Evolutionary conservation across 2,888 invertebrate genomes (phyloP).

Genomic region (Nezara viridula): DNA sequence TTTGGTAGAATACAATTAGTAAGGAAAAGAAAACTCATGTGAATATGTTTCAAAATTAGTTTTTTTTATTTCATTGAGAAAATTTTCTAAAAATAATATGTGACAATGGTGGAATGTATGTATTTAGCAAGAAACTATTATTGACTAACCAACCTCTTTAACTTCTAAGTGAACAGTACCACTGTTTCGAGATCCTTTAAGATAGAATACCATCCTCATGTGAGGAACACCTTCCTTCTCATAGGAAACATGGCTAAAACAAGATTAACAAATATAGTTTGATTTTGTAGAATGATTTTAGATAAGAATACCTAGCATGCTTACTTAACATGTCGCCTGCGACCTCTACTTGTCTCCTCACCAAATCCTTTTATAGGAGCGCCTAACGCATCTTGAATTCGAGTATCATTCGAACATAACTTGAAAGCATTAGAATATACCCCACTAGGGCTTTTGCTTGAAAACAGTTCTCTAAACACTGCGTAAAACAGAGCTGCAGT

Average conservation of each 20-base stretch:
- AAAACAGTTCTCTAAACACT: constrained; percentile 89
- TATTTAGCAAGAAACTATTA: constrained; percentile 18
- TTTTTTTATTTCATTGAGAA: neutral
- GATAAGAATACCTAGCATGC: constrained; percentile 67
- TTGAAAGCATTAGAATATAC: constrained; percentile 85
- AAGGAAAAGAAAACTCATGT: neutral
- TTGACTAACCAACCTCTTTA: constrained; percentile 81
- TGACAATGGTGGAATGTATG: constrained; percentile 58
- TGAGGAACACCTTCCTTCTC: constrained; percentile 82
- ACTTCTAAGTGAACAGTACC: constrained; percentile 91
- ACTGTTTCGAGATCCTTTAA: constrained; percentile 85
- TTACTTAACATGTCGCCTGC: constrained; percentile 84
- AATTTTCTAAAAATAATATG: constrained; percentile 63
- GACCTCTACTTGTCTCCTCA: constrained; percentile 85
- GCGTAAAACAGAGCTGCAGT: constrained; percentile 87
- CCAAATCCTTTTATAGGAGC: constrained; percentile 90
- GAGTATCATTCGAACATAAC: constrained; percentile 80
- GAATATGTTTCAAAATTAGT: neutral
- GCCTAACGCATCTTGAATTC: constrained; percentile 88
- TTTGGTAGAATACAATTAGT: constrained; percentile 62
- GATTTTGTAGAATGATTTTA: neutral
- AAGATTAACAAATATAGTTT: constrained; percentile 31
- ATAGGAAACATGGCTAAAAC: constrained; percentile 78
- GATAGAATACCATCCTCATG: constrained; percentile 91
- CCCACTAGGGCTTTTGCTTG: constrained; percentile 87